phyloP scores from a whole-genome alignment of 1,140 invertebrate species.

The Hypothenemus hampei region DNA sequence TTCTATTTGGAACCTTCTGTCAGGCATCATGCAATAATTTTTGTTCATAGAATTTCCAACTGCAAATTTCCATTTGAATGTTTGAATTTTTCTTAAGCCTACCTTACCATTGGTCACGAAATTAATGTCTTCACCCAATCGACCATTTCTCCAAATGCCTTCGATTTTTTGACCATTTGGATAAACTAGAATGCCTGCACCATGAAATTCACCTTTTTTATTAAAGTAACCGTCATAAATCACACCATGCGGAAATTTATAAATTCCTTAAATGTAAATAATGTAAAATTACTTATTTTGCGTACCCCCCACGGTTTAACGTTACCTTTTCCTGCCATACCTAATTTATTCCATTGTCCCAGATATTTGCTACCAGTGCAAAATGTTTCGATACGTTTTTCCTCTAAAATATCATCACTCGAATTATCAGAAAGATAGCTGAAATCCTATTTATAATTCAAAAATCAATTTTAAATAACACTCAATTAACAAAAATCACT shows the following conservation, averaged over 20 bases:
- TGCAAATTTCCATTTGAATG: background rate
- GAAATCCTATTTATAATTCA: too few relatives aligned
- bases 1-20: conserved; percentile 44
- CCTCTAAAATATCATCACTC: background rate
- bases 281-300: background rate
- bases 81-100: background rate
- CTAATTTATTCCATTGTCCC: conserved; percentile 50
- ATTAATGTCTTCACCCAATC: conserved; percentile 29
- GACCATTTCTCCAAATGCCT: conserved; percentile 48
- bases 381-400: conserved; percentile 36
- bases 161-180: conserved; percentile 46
- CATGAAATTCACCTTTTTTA: conserved; percentile 51
- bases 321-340: conserved; percentile 49
- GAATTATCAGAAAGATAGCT: background rate
- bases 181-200: conserved; percentile 49
- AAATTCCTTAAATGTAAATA: conserved; percentile 6
- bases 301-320: background rate
- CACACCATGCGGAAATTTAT: conserved; percentile 41
- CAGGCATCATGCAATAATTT: conserved; percentile 50
- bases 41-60: conserved; percentile 15
- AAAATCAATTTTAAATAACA: too few relatives aligned
- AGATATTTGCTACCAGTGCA: conserved; percentile 51
- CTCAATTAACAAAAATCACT: background rate
- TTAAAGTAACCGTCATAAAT: conserved; percentile 51
- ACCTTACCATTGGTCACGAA: conserved; percentile 8